Percentiles rank a stretch among this genome's conserved stretches.
These are phyloP conservation scores for Sakesphorus luctuosus DNA, from an alignment of 2,113 vertebrate genomes.

Conservation along the genomic window DNA sequence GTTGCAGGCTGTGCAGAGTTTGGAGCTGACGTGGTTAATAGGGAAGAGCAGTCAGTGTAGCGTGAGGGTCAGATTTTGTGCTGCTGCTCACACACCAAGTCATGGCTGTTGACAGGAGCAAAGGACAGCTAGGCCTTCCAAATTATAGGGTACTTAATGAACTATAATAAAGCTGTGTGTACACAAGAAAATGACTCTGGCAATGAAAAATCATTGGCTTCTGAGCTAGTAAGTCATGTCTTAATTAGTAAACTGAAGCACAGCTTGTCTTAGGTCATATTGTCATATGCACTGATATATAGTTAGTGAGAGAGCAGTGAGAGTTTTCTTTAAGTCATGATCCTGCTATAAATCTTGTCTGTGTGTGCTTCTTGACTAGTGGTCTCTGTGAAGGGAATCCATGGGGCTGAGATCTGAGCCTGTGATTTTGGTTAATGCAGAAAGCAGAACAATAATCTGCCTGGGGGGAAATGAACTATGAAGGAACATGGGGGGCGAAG, in stretches of 20 bases:
- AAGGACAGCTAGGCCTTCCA: neutral
- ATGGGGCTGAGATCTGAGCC: neutral
- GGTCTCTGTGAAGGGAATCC: neutral
- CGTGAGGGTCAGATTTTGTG: neutral
- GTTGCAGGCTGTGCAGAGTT: neutral
- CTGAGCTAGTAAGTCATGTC: neutral
- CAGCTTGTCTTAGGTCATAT: neutral
- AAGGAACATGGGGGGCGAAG: neutral
- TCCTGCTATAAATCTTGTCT: slow-evolving; percentile 40
- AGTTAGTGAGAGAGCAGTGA: neutral
- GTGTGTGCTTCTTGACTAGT: slow-evolving; percentile 8
- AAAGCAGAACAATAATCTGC: neutral
- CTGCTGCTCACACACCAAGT: neutral
- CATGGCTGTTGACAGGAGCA: neutral
- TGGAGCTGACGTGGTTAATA: neutral
- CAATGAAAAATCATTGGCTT: slow-evolving; percentile 12
- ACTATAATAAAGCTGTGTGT: neutral
- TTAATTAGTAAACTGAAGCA: slow-evolving; percentile 3
- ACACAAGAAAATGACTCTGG: neutral
- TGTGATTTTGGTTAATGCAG: neutral
- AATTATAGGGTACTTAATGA: neutral
- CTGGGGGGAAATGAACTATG: neutral
- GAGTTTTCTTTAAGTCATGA: slow-evolving; percentile 43
- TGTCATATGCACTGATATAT: neutral
- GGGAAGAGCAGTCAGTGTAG: neutral